Base-by-base conservation (phyloP, 2,797 vertebrate genomes). In the Myripristis jacobus region DNA sequence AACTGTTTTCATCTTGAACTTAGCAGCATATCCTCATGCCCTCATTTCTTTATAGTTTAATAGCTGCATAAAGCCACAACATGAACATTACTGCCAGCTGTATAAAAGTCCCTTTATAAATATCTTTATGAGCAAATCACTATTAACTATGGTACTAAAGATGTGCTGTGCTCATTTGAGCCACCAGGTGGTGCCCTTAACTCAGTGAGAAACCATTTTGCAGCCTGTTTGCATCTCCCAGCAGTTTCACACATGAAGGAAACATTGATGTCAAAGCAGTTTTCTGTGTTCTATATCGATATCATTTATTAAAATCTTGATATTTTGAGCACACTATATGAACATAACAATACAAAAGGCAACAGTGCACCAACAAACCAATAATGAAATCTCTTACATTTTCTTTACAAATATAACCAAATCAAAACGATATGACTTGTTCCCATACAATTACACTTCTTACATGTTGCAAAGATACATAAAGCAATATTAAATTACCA, bases 291-390 rank as follows among this genome's bases (percentile, higher is more conserved):
- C 73, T 73, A 66, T 53, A 53, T 82, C 16, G 41, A 22, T 62
- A 53, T 74, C 36, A 73, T 84, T 89, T 80, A 83, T 77, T 70
- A 64, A 65, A 47, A 25, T 62, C 87, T 88, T 59, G 69, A 82
- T 89, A 73, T 72, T 80, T 57, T 67, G 36, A 79, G 50, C 77
- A 90, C 77, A 82, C 71, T 66, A 67, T 70, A 69, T 50, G 31
- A 82, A 84, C 81, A 82, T 66, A 79, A 80, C 61, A 72, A 79
- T 70, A 63, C 79, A 15, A 82, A 76, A 81, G 79, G 77, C 79
- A 88, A 81, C 79, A 91, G 82, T 87, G 82, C 66, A 87, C 75
- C 81, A 84, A 87, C 71, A 87, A 76, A 73, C 74, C 80, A 77
- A 64, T 79, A 83, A 77, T 72, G 29, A 3, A 69, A 82, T 84